Base-by-base conservation (phyloP, 2,113 vertebrate species). In the Globicephala melas region DNA sequence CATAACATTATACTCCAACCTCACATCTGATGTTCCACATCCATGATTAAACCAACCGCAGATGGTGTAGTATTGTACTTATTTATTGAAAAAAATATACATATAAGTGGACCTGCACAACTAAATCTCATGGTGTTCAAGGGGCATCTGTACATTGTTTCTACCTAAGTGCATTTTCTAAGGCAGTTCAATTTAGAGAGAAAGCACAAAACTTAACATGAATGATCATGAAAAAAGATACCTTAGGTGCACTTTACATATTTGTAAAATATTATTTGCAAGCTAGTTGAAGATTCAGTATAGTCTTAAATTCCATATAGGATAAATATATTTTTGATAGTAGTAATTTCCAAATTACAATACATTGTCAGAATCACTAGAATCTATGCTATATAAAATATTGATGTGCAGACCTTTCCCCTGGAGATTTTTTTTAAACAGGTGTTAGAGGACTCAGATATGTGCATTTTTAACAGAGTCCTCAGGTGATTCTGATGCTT, bases 341-440 rank as follows among this genome's bases (percentile, higher is more conserved):
- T n/a, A 68, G 38, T 68, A 41, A 95, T 68, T 95, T 93, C 18
- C n/a, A 92, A 80, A 67, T 85, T 92, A 63, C 8, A 12, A 26
- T 81, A 33, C 55, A 23, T 8, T 58, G 0, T 80, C 55, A 89
- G 26, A 68, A 70, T 68, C 58, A 68, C 1, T 3, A 25, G 23
- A 44, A 82, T 76, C n/a, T 81, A 18, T 65, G 12, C 68, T 76
- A 90, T 2, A 58, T 77, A 47, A 92, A 79, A 81, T 76, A 86
- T 1, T 67, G 3, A 47, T 85, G 6, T 41, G 36, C 6, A 68
- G 9, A 1, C 6, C 3, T 55, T 89, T 81, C 7, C 31, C 20
- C 82, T 77, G 7, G 10, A 90, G 44, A 71, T 71, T 58, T 87
- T 76, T n/a, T n/a, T n/a, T 0, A 14, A 62, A n/a, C 1, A 81